Evolutionary conservation across 2,113 vertebrate genomes (phyloP).

Genomic region (Pongo abelii): DNA sequence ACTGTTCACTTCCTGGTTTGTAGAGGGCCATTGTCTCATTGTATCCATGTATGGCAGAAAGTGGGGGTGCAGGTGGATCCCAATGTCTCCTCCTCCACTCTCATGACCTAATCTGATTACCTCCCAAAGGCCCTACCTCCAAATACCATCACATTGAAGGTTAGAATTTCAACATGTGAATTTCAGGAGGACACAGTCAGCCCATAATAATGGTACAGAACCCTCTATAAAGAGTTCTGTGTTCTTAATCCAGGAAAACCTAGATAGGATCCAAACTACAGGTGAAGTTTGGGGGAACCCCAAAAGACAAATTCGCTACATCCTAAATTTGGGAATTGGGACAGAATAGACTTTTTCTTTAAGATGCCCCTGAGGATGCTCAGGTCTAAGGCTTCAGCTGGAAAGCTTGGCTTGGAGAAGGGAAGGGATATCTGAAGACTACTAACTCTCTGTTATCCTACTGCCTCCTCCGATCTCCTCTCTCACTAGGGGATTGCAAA

Average conservation of each 20-base stretch:
- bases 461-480: neutral
- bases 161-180: neutral
- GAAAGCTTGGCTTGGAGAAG: neutral
- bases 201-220: neutral
- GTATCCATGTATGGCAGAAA: neutral
- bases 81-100: neutral
- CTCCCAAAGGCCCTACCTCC: neutral
- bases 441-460: neutral
- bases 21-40: neutral
- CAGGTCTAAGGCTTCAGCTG: neutral
- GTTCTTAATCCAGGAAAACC: neutral
- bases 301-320: neutral
- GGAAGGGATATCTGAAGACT: neutral
- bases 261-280: neutral
- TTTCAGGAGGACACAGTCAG: neutral
- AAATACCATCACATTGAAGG: neutral
- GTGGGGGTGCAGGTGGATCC: neutral
- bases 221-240: neutral
- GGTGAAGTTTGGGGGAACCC: neutral
- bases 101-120: neutral
- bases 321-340: neutral
- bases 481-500: neutral
- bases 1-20: neutral
- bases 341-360: neutral
- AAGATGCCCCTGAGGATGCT: neutral